Conservation (phyloP, 2,888 invertebrate species). For the Neoascia interrupta region DNA sequence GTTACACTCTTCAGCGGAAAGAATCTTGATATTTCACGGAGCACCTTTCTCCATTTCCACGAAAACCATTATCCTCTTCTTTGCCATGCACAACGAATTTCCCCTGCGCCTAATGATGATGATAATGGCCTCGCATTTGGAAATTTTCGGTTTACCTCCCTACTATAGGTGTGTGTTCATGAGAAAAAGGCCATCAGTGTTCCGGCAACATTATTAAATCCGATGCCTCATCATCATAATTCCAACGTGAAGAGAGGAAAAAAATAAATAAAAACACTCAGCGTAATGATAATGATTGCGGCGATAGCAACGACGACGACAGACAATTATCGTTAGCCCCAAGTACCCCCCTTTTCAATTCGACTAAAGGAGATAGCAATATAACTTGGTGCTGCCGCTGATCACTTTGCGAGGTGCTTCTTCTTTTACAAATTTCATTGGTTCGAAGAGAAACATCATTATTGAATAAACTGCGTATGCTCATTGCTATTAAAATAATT, state of each 20-base stretch:
- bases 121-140: constrained; percentile 62
- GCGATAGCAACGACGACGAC: constrained; percentile 29
- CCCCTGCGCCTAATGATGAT: constrained; percentile 67
- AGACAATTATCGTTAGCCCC: constrained; percentile 60
- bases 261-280: constrained; percentile 32
- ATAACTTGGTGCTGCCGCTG: constrained; percentile 25
- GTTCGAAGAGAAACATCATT: constrained; percentile 67
- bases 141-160: constrained; percentile 34
- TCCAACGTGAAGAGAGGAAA: background rate
- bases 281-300: constrained; percentile 54
- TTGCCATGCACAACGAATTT: constrained; percentile 38
- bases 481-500: constrained; percentile 73
- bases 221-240: constrained; percentile 22
- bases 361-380: constrained; percentile 40
- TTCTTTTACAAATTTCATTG: constrained; percentile 41
- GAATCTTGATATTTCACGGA: constrained; percentile 30
- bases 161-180: too few species aligned
- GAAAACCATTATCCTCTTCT: constrained; percentile 61
- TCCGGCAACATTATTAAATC: constrained; percentile 47
- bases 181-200: constrained; percentile 51
- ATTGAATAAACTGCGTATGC: constrained; percentile 64
- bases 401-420: constrained; percentile 34
- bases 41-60: constrained; percentile 57
- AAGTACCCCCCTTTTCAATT: constrained; percentile 21
- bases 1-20: constrained; percentile 1